Base-by-base conservation (phyloP, 2,888 invertebrate genomes). In the Lasius fuliginosus region DNA sequence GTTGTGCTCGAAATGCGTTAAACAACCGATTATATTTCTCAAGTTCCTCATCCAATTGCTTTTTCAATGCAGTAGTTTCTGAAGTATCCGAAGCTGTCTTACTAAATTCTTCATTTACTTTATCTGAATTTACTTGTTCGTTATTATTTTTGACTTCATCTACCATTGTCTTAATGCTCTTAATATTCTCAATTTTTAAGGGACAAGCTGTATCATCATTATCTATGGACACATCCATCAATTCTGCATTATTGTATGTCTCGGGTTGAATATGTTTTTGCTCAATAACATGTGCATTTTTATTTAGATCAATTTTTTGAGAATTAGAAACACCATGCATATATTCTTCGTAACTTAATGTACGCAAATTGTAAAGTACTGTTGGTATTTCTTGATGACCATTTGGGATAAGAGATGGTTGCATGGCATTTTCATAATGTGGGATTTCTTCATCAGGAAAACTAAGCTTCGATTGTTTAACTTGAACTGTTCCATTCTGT, bases 261-360 rank as follows among this genome's bases (percentile, higher is more conserved):
- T 86, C 88, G 36, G 58, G 6, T 79, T 84, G 84, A 30, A 74
- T 67, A 9, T n/a, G 30, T 8, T 85, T 88, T 46, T 87, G 82
- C 30, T 82, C 53, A 27, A 30, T 58, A 6, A 33, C 56, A 23
- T 68, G 71, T 23, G 40, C 60, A 49, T 83, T 74, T 49, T 56
- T 83, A 8, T 68, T 62, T 18, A 69, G 18, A 53, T 83, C 76
- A 18, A 64, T 69, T 27, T 81, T 85, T 36, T 83, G 87, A 65
- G 67, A 75, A 27, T 83, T 85, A 42, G 71, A 27, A 40, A 79
- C 42, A n/a, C 90, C 90, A 36, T 90, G 92, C 90, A 94, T 92
- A 60, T 94, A 94, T 64, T 94, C 93, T 15, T 94, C 93, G 64
- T 94, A 94, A 58, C 85, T 91, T 53, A 94, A 75, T 1, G 92